Evolutionary conservation across 2,888 invertebrate species (phyloP), one percentile per base, ranked within the genome.

Genomic region (Diplazon laetatorius): DNA sequence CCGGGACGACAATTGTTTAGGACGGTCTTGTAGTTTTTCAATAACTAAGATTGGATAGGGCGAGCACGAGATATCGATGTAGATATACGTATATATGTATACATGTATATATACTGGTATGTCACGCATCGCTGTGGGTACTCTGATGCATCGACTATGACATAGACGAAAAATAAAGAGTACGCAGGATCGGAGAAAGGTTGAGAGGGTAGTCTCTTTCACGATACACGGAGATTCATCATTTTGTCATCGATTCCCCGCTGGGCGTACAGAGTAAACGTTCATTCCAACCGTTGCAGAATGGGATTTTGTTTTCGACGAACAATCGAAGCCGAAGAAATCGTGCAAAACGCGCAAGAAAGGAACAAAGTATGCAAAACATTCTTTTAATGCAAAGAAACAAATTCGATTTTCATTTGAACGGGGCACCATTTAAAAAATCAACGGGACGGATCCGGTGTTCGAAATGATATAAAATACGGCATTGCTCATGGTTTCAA

Each of bases 41-140:
- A 85, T 87, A 87, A 87, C 84, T 82, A 86, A 84, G 84, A 87
- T 87, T 87, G 86, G 81, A 86, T 82, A 82, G 84, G 85, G 84
- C 80, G 78, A 72, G 69, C 66, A 42, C 46, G 50, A 74, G 70
- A 78, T 60, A 60, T 70, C 59, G 68, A 73, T 57, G n/a, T 71
- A 48, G n/a, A 44, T 16, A 25, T 18, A 18, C 6, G 18, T 39
- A 14, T 18, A 12, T 63, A 9, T 39, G 16, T 20, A 30, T 6
- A 60, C 5, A 59, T 8, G 25, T 3, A 60, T 14, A 59, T 8
- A 37, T 3, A 18, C 14, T 18, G 18, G 25, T 30, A 44, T 37
- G 57, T 48, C 50, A 9, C 30, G 16, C 14, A 35, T 37, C 1
- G 12, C 22, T 63, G 14, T 8, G 3, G 16, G 35, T 37, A 16